Evolutionary conservation across 1,140 invertebrate species (phyloP), one percentile per base, ranked within the genome.

Genomic region (Cyphomyrmex costatus): DNA sequence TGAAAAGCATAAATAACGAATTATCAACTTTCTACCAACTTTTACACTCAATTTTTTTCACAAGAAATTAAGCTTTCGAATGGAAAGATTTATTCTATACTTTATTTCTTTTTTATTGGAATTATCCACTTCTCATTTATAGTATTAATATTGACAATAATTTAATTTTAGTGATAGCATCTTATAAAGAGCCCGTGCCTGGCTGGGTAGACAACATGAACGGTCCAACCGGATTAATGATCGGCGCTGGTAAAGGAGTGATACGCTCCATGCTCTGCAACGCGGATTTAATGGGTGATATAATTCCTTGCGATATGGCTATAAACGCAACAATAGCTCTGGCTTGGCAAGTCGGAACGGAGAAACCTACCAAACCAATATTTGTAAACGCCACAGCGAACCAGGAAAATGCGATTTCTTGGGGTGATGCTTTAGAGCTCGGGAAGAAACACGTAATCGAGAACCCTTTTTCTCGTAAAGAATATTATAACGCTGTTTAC

Each of bases 181-280:
- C 97, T 1, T 96, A 96, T 95, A 96, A 96, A 88, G 97, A 98
- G 90, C 97, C 97, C 0, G 92, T 96, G 30, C 96, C 96, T 1
- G 98, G 98, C 24, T 99, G 98, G 98, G 97, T 99, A 19, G 98
- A 99, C 93, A 99, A 99, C 89, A 96, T 98, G 70, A 99, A 99
- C 93, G 98, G 98, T 46, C 98, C 98, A 0, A 98, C 98, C 63
- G 98, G 97, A 4, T 91, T 98, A 3, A 95, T 98, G 88, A 96
- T 97, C 46, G 97, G 96, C 0, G 97, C 96, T 83, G 98, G 98
- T 65, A 98, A 98, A 94, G 98, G 98, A 84, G 95, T 98, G 0
- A 95, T 98, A 16, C 95, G 96, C 3, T 96, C 97, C 1, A 97
- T 98, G 96, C 96, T 97, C 10, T 94, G 95, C 24, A 93, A 96